phyloP scores from a whole-genome alignment of 2,888 invertebrate genomes.

The Ectemnius cavifrons region DNA sequence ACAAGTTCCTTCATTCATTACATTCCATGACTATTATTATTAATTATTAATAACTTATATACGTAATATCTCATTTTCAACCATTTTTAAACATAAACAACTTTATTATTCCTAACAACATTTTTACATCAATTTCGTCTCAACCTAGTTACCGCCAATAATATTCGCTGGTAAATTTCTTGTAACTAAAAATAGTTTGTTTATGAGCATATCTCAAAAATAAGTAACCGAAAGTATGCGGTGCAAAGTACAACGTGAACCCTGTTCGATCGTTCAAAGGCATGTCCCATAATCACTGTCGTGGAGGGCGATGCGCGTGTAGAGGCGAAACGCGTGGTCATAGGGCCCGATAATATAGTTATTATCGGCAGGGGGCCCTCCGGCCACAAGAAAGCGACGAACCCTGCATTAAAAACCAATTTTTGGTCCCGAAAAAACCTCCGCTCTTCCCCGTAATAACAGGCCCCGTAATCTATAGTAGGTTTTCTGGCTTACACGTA shows the following conservation, averaged over 20 bases:
- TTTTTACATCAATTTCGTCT: too few species aligned
- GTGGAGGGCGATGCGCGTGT: slow-evolving; percentile 22
- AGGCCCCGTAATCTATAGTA: slow-evolving; percentile 77
- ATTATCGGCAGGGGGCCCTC: slow-evolving; percentile 72
- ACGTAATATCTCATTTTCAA: too few species aligned
- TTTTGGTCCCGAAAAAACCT: slow-evolving; percentile 76
- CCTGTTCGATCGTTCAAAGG: slow-evolving; percentile 24
- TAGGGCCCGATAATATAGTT: slow-evolving; percentile 76
- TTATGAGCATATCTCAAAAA: too few species aligned
- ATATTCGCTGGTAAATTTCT: too few species aligned
- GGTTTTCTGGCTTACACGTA: slow-evolving; percentile 73
- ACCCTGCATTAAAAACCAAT: slow-evolving; percentile 77
- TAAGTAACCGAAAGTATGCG: neutral
- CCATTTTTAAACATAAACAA: too few species aligned
- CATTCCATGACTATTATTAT: too few species aligned
- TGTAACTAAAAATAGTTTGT: too few species aligned
- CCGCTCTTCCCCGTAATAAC: slow-evolving; percentile 75
- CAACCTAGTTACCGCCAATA: too few species aligned
- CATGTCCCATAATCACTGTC: slow-evolving; percentile 30
- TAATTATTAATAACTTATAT: too few species aligned
- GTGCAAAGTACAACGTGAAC: neutral
- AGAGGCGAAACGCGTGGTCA: slow-evolving; percentile 65
- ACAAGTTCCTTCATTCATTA: too few species aligned
- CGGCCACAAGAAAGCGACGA: slow-evolving; percentile 72
- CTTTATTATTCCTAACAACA: too few species aligned